phyloP scores from a whole-genome alignment of 2,797 vertebrate species.

The Enteromius fasciolatus region DNA sequence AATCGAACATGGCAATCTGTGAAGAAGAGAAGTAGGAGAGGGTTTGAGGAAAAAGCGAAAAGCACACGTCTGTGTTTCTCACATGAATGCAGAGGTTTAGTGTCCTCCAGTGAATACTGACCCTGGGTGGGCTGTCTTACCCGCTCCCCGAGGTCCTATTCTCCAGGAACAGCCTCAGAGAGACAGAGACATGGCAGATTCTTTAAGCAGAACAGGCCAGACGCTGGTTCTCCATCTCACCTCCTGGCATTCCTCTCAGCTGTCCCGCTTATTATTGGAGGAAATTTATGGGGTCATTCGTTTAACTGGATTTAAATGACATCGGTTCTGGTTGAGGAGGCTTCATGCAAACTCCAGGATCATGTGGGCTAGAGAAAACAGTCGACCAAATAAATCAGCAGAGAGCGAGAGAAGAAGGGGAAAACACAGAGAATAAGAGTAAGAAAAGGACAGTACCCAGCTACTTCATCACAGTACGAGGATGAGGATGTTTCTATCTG shows the following conservation, averaged over 20 bases:
- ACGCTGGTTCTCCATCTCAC: conserved; percentile 29
- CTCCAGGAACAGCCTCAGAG: conserved; percentile 61
- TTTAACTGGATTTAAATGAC: conserved; percentile 92
- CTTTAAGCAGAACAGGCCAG: conserved; percentile 57
- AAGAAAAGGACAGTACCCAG: conserved; percentile 24
- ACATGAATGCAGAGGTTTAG: conserved; percentile 64
- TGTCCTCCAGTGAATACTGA: conserved; percentile 66
- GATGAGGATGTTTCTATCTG: neutral
- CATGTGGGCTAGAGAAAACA: conserved; percentile 92
- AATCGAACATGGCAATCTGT: conserved; percentile 18
- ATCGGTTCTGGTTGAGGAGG: conserved; percentile 89
- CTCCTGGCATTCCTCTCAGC: conserved; percentile 81
- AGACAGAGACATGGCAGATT: conserved; percentile 65
- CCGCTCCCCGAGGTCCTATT: conserved; percentile 83
- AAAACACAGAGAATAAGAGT: conserved; percentile 14
- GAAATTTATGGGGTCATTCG: conserved; percentile 93
- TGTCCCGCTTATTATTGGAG: conserved; percentile 88
- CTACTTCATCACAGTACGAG: neutral
- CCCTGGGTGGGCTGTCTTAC: conserved; percentile 89
- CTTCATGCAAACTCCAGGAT: conserved; percentile 85
- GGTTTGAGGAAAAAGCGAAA: conserved; percentile 29
- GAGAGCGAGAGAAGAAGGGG: neutral
- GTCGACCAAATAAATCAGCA: conserved; percentile 89
- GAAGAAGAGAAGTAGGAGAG: conserved; percentile 17
- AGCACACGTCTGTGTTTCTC: conserved; percentile 43